Conservation (phyloP, 1,140 invertebrate genomes). For the Nomia melanderi region DNA sequence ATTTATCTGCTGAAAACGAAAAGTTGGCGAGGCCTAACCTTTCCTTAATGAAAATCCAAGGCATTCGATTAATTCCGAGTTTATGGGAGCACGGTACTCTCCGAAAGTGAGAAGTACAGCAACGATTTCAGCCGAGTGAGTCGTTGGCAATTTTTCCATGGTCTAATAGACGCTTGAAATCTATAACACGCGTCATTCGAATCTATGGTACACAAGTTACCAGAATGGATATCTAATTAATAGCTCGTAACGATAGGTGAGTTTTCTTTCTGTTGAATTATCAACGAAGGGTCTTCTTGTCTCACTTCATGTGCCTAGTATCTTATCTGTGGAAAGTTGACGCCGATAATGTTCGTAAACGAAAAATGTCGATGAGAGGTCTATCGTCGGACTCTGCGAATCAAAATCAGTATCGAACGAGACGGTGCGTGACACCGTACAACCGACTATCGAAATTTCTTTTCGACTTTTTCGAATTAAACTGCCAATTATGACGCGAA, state of each 20-base stretch:
- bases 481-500: conserved; percentile 65
- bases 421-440: conserved; percentile 44
- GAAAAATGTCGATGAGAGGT: conserved; percentile 64
- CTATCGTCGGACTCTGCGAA: conserved; percentile 34
- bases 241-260: conserved; percentile 26
- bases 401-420: conserved; percentile 57
- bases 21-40: too few relatives aligned
- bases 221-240: conserved; percentile 7
- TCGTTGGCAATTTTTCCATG: neutral
- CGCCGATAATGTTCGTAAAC: conserved; percentile 59
- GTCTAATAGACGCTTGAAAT: neutral
- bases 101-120: neutral
- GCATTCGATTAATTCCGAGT: neutral
- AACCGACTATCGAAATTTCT: neutral
- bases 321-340: conserved; percentile 61
- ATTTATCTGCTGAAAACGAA: too few relatives aligned
- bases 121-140: too few relatives aligned
- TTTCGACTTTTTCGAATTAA: neutral
- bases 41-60: too few relatives aligned
- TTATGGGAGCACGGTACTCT: neutral
- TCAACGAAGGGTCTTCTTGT: conserved; percentile 46
- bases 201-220: neutral
- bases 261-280: conserved; percentile 49
- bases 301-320: conserved; percentile 45
- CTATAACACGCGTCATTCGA: neutral